Conservation (phyloP, 2,888 invertebrate species). For the Vanessa cardui region DNA sequence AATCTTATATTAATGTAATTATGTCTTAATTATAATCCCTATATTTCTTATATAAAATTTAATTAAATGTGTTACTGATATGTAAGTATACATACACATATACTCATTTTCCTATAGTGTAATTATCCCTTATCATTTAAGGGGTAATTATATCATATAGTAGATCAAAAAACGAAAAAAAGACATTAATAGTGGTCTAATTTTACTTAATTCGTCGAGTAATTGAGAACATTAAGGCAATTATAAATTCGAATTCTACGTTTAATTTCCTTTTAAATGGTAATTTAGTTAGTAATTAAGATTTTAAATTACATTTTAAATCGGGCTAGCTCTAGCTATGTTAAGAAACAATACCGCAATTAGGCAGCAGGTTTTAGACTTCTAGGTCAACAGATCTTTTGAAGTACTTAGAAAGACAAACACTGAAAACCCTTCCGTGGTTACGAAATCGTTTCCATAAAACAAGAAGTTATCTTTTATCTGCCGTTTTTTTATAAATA, state of each 20-base stretch:
- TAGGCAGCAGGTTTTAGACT: constrained; percentile 33
- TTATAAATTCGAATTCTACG: not conserved
- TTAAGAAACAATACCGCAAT: constrained; percentile 36
- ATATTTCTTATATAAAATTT: too few relatives aligned
- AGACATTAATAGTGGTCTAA: too few relatives aligned
- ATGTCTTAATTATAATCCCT: too few relatives aligned
- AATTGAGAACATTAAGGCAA: not conserved
- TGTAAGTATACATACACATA: too few relatives aligned
- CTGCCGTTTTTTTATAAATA: not conserved
- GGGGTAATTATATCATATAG: too few relatives aligned
- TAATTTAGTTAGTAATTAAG: constrained; percentile 6
- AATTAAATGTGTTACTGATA: too few relatives aligned
- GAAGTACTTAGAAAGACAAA: constrained; percentile 31
- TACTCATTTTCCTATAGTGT: too few relatives aligned
- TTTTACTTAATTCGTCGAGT: not conserved
- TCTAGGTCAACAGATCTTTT: constrained; percentile 34
- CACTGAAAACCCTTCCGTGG: constrained; percentile 20
- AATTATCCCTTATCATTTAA: too few relatives aligned
- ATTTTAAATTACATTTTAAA: constrained; percentile 21
- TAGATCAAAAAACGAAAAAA: too few relatives aligned
- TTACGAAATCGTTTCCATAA: too few relatives aligned
- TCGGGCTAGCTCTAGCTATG: constrained; percentile 12
- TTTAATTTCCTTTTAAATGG: not conserved
- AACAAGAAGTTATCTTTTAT: not conserved
- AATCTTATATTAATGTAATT: too few relatives aligned